These are phyloP conservation scores for Aphis craccivora DNA, from an alignment of 1,140 invertebrate species.

Conservation along the genomic window DNA sequence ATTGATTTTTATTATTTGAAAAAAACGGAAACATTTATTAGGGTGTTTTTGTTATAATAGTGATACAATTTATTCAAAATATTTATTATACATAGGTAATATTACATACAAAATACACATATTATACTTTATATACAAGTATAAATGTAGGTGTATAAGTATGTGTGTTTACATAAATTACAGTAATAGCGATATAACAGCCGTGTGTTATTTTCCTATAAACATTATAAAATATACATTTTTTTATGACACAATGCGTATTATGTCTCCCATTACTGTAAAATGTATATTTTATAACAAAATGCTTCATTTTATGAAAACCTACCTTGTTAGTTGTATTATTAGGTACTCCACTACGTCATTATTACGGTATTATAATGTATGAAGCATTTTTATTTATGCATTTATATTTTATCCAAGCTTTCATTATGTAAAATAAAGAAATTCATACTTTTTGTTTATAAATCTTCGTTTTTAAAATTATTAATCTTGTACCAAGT, in stretches of 20 bases:
- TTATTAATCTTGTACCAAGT: background rate
- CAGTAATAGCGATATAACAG: background rate
- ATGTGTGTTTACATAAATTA: background rate
- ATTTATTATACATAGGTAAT: background rate
- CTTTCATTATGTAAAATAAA: background rate
- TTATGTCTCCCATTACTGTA: conserved; percentile 14
- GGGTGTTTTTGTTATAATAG: background rate
- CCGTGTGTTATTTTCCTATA: background rate
- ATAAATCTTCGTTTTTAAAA: background rate
- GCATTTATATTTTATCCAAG: background rate
- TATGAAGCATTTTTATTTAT: background rate
- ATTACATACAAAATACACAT: background rate
- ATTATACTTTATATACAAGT: background rate
- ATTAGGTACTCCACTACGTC: background rate
- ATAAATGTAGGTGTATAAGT: background rate
- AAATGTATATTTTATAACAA: conserved; percentile 12
- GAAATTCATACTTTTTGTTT: background rate
- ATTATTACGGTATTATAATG: background rate
- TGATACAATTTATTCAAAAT: background rate
- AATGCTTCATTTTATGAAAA: background rate
- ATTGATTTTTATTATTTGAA: background rate
- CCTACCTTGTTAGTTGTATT: background rate
- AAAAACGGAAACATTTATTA: background rate
- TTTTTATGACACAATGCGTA: conserved; percentile 2
- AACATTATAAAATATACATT: conserved; percentile 11